Conservation (phyloP, 53 echinoderm and acorn worm genomes). For the Glandiceps talaboti region DNA sequence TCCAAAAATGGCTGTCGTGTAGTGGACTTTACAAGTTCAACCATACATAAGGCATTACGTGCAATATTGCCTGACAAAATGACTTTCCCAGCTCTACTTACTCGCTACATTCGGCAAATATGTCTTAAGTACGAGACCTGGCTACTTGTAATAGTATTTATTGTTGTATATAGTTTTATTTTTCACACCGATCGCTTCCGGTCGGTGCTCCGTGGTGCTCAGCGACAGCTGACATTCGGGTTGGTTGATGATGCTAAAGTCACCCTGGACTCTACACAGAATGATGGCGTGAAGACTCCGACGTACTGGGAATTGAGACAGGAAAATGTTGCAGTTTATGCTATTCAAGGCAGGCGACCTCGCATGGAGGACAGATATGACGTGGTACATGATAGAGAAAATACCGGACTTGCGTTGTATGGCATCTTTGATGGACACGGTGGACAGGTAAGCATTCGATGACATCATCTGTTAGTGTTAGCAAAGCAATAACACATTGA, state of each 20-base stretch:
- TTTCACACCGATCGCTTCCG: conserved; percentile 56
- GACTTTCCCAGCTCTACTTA: conserved; percentile 52
- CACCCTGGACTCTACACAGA: not conserved
- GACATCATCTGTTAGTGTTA: too few relatives aligned
- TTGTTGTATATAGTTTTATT: conserved; percentile 64
- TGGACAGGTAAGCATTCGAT: conserved; percentile 84
- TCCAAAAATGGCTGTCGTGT: not conserved
- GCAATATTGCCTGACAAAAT: conserved; percentile 20
- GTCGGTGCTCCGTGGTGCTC: conserved; percentile 46
- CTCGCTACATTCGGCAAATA: conserved; percentile 53
- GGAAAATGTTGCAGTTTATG: conserved; percentile 85
- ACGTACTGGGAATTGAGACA: conserved; percentile 39
- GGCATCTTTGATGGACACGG: conserved; percentile 96
- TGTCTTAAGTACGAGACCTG: conserved; percentile 70
- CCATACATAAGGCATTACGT: not conserved
- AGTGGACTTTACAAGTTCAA: too few relatives aligned
- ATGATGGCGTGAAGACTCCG: conserved; percentile 17
- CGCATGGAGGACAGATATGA: conserved; percentile 92
- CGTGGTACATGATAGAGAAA: conserved; percentile 47
- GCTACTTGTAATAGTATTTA: conserved; percentile 33
- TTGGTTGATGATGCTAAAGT: not conserved
- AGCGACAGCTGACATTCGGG: conserved; percentile 28
- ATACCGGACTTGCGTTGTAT: conserved; percentile 52
- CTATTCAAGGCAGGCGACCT: conserved; percentile 74
- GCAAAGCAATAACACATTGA: too few relatives aligned